These are phyloP conservation scores for Plotosus lineatus DNA, from an alignment of 2,113 vertebrate genomes.

Conservation along the genomic window DNA sequence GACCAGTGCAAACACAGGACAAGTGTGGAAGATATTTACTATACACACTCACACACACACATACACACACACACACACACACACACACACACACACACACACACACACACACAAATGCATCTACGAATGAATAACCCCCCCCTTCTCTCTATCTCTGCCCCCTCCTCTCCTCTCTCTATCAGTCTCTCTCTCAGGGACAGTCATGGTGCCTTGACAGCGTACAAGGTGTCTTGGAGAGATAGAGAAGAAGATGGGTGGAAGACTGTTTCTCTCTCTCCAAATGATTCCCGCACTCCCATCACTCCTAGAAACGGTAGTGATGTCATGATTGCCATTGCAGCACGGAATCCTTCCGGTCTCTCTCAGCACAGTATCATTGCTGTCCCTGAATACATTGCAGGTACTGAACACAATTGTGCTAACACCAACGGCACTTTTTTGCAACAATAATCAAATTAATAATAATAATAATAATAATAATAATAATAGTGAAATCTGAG, in stretches of 20 bases:
- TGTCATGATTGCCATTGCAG: conserved; percentile 58
- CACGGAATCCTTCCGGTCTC: conserved; percentile 56
- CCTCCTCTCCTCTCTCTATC: background rate
- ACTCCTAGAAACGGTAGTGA: conserved; percentile 55
- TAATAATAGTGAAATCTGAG: background rate
- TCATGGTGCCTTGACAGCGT: conserved; percentile 64
- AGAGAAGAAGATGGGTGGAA: conserved; percentile 43
- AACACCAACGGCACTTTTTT: background rate
- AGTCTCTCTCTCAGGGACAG: conserved; percentile 66
- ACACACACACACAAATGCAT: too few species aligned
- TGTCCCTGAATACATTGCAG: conserved; percentile 55
- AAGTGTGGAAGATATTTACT: conserved; percentile 71
- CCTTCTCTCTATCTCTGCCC: background rate
- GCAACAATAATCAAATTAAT: background rate
- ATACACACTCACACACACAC: background rate
- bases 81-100: background rate
- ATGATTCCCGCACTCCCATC: conserved; percentile 42
- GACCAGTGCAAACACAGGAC: conserved; percentile 59
- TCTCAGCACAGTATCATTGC: conserved; percentile 59
- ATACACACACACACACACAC: background rate
- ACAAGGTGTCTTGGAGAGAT: conserved; percentile 64
- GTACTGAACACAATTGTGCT: conserved; percentile 4
- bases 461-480: background rate
- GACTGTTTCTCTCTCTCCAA: conserved; percentile 24
- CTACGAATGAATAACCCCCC: background rate